These are phyloP conservation scores for Scaptomyza reducta DNA, from an alignment of 2,888 invertebrate species.

Conservation along the genomic window DNA sequence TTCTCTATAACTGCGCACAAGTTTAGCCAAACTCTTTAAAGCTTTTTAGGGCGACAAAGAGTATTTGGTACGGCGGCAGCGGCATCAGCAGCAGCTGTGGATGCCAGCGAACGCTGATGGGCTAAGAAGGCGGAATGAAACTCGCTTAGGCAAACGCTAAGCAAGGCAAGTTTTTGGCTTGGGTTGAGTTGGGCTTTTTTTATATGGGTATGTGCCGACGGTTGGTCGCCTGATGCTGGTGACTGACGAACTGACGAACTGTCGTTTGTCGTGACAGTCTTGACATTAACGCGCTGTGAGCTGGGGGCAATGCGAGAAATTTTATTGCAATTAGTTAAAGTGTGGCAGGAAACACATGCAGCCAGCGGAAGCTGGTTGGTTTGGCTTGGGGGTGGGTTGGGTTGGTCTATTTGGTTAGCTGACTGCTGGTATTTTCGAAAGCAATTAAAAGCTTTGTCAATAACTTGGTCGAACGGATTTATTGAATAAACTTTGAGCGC, in stretches of 20 bases:
- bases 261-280: constrained; percentile 41
- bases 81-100: constrained; percentile 17
- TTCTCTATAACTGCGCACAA: no score
- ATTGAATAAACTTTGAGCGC: constrained; percentile 58
- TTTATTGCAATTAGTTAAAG: constrained; percentile 65
- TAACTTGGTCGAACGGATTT: constrained; percentile 60
- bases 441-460: constrained; percentile 68
- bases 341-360: not conserved
- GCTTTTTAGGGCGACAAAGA: not conserved
- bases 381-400: not conserved
- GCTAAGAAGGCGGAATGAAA: constrained; percentile 13
- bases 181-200: constrained; percentile 1
- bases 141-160: not conserved
- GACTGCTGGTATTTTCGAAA: constrained; percentile 42
- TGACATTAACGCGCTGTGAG: constrained; percentile 45
- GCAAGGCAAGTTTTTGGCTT: not conserved
- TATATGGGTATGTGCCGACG: constrained; percentile 1
- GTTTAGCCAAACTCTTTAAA: not conserved
- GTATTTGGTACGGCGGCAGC: constrained; percentile 2
- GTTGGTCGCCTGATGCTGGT: constrained; percentile 3
- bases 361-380: no score
- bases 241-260: constrained; percentile 30
- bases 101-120: constrained; percentile 1
- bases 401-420: constrained; percentile 1
- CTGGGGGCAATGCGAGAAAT: constrained; percentile 25